Base-by-base conservation (phyloP, 2,888 invertebrate species). In the Xestia sexstrigata region DNA sequence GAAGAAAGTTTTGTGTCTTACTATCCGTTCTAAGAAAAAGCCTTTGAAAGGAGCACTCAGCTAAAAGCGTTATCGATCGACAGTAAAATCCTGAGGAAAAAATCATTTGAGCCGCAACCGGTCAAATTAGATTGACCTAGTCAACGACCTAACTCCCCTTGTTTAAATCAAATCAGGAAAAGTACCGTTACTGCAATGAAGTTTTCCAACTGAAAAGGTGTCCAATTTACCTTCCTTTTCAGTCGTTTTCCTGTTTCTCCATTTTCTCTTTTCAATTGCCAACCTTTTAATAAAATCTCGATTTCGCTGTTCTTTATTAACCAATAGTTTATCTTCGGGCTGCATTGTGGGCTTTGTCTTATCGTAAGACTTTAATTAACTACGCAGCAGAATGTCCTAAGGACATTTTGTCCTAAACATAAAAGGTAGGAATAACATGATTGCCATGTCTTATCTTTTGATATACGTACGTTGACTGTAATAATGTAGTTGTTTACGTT, bases 401-500 rank as follows among this genome's bases (percentile, higher is more conserved):
- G 30, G 47, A 45, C n/a, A 20, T 63, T 42, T 30, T 49, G 9
- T 81, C 42, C 42, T 65, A 58, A 23, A 1, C 55, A 42, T 35
- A 65, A 52, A 81, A 81, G 26, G 58, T 35, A 75, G 78, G 68
- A 66, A 68, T 69, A 75, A 74, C 70, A 83, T 39, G 39, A 39
- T 79, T 85, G 70, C 71, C 58, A 69, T 67, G 70, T 70, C 82
- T 87, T 84, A 86, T 84, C 86, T 87, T 78, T 78, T 89, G 87
- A 89, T 89, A 89, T 85, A 76, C 79, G 84, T 81, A 66, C 82
- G 82, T 89, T 86, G 85, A 87, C 78, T 81, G 81, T 71, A 86
- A 84, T 87, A 89, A 85, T 82, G 84, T 84, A 71, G 78, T 85
- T 91, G 91, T 91, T 90, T 89, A 86, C 87, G 74, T 79, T 84